Conservation (phyloP, 2,113 vertebrate species). For the Lamprologus lemairii region DNA sequence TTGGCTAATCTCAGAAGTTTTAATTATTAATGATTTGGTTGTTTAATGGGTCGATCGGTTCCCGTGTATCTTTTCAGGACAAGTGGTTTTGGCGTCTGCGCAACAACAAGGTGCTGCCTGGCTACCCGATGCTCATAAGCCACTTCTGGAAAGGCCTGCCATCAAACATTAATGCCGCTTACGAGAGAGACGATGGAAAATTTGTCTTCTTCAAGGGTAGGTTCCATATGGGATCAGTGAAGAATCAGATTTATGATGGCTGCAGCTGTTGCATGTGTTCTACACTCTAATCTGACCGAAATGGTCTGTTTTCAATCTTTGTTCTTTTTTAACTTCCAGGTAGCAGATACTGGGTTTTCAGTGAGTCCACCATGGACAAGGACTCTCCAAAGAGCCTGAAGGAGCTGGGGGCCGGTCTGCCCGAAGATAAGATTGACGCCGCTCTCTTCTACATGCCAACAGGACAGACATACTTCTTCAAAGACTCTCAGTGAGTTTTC, state of each 20-base stretch:
- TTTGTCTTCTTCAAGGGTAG: conserved; percentile 92
- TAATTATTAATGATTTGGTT: not conserved
- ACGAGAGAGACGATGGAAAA: conserved; percentile 83
- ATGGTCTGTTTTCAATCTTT: not conserved
- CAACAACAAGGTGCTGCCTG: conserved; percentile 79
- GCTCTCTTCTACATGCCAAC: conserved; percentile 85
- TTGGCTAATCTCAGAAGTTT: not conserved
- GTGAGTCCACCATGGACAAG: conserved; percentile 78
- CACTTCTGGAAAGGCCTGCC: conserved; percentile 90
- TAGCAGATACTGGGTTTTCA: conserved; percentile 85
- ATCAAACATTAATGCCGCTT: conserved; percentile 80
- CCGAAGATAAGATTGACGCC: conserved; percentile 80
- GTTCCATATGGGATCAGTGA: not conserved
- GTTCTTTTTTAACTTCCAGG: conserved; percentile 53
- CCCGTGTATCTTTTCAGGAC: conserved; percentile 48
- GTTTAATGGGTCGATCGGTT: not conserved
- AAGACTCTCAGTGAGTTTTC: conserved; percentile 79
- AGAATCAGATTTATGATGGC: not conserved
- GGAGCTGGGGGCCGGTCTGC: conserved; percentile 79
- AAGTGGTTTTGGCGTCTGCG: conserved; percentile 88
- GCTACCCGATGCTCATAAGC: conserved; percentile 81
- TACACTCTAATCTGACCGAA: not conserved
- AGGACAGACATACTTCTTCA: conserved; percentile 88
- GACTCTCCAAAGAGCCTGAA: conserved; percentile 81
- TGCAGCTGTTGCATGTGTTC: not conserved